Conservation (phyloP, 1,140 invertebrate genomes). For the Rhynchophorus ferrugineus region DNA sequence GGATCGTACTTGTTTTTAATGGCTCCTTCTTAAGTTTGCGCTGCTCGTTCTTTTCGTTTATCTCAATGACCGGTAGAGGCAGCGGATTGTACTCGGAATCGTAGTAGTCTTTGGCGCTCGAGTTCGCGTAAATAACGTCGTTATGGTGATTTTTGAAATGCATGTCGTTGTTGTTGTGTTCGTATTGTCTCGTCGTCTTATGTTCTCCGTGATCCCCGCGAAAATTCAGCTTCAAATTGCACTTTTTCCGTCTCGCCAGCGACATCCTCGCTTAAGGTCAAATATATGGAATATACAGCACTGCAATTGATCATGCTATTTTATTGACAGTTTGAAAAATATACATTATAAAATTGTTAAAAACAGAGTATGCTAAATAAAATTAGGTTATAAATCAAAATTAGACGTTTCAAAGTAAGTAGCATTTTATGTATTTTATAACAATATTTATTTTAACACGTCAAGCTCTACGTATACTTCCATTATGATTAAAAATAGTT, state of each 20-base stretch:
- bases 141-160: conserved; percentile 8
- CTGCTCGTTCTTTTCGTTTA: conserved; percentile 33
- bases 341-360: too few relatives aligned
- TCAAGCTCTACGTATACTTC: too few relatives aligned
- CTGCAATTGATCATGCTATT: too few relatives aligned
- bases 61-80: conserved; percentile 38
- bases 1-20: too few relatives aligned
- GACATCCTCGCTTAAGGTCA: conserved; percentile 11
- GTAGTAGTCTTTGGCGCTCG: conserved; percentile 20
- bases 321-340: too few relatives aligned
- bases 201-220: conserved; percentile 1
- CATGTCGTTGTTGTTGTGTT: conserved; percentile 10
- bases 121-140: conserved; percentile 30
- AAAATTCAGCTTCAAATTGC: conserved; percentile 11
- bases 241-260: conserved; percentile 9
- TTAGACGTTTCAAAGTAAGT: too few relatives aligned
- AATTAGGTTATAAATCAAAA: too few relatives aligned
- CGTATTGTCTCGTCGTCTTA: background rate
- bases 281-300: background rate
- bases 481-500: too few relatives aligned
- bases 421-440: too few relatives aligned
- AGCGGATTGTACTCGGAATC: conserved; percentile 33
- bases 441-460: too few relatives aligned
- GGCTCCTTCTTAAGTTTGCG: too few relatives aligned
- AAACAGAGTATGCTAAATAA: too few relatives aligned